Evolutionary conservation across 2,113 vertebrate species (phyloP), one percentile per base, ranked within the genome.

Genomic region (Sakesphorus luctuosus): DNA sequence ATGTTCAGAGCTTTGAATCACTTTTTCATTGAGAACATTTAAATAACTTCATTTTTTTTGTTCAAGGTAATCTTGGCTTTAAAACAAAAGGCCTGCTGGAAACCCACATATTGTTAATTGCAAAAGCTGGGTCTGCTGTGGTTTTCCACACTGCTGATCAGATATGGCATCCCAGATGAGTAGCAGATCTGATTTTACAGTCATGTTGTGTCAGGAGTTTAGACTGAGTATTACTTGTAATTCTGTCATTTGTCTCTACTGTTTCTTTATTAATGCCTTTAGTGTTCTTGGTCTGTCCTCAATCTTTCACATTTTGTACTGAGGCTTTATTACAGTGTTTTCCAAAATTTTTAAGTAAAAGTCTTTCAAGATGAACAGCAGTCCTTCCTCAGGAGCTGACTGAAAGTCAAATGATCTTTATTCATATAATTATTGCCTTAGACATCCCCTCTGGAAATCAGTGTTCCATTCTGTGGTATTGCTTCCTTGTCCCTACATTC

Each of bases 291-390:
- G 18, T 94, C 88, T 93, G 88, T 92, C 92, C 94, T 95, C 89
- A 85, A 50, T 88, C 96, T 94, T 96, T 97, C 88, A 94, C 19
- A 20, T 84, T 94, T 96, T 92, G 58, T 91, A 87, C 66, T 84
- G 52, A 68, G 87, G 81, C 63, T 94, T 92, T 87, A 91, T 92
- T 87, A 74, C 31, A 65, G 33, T 82, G 49, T 94, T 95, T 94
- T 89, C 62, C 66, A 87, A 82, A 68, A 49, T 87, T 96, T 91
- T 94, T 16, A 83, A 76, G 62, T 90, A 56, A 73, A 65, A 87
- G 29, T 87, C 69, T 89, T 96, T 82, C 87, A 92, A 52, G 81
- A 91, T 87, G 93, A 95, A 15, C 77, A 94, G 26, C 58, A 78
- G 25, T 49, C 58, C 40, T 71, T 95, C 77, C 28, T 65, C 29